Evolutionary conservation across 2,113 vertebrate species (phyloP).

Genomic region (Hippocampus abdominalis): DNA sequence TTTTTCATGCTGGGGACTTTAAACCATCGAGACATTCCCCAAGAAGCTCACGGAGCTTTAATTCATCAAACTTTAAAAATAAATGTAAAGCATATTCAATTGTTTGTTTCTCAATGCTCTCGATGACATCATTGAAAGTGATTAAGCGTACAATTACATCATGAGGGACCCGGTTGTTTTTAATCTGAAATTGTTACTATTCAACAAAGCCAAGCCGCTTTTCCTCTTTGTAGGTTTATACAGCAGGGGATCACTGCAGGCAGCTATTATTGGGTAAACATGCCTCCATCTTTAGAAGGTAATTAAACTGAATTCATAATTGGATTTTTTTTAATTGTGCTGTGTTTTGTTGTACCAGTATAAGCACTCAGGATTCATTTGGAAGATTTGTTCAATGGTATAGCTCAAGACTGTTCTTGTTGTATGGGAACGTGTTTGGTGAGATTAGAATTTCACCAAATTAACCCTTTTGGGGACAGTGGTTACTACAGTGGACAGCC

Average conservation of each 20-base stretch:
- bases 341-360: no score
- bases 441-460: no score
- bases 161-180: neutral
- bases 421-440: no score
- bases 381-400: neutral
- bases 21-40: no score
- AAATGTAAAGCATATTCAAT: no score
- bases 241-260: neutral
- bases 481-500: no score
- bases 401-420: neutral
- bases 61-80: no score
- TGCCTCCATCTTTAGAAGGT: neutral
- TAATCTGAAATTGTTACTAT: neutral
- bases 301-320: neutral
- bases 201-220: neutral
- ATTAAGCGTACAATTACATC: neutral
- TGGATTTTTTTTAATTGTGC: no score
- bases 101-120: no score
- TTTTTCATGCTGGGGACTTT: neutral
- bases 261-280: neutral
- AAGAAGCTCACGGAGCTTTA: no score
- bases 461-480: no score
- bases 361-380: neutral
- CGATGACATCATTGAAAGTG: neutral
- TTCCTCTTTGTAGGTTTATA: neutral